phyloP scores from a whole-genome alignment of 2,888 invertebrate genomes.

The Ceraclea dissimilis region DNA sequence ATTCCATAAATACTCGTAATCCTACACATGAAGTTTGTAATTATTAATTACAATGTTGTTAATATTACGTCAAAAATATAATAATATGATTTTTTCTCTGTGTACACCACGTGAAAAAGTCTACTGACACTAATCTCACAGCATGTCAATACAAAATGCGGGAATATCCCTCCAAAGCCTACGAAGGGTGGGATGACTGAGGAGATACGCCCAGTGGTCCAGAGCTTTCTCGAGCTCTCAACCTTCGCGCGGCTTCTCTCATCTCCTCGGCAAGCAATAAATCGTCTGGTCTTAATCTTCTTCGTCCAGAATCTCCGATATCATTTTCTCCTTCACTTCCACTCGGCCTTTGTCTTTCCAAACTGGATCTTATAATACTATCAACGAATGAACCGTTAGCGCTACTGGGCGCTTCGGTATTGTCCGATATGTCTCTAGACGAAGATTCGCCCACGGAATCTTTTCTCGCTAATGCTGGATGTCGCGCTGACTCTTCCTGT shows the following conservation, averaged over 20 bases:
- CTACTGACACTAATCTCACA: background rate
- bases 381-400: slow-evolving; percentile 75
- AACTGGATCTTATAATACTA: slow-evolving; percentile 74
- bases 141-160: background rate
- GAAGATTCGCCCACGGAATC: slow-evolving; percentile 34
- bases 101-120: background rate
- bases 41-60: too few relatives aligned
- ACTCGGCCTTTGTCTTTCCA: slow-evolving; percentile 56
- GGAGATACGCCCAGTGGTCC: slow-evolving; percentile 24
- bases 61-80: background rate
- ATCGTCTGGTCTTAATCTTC: slow-evolving; percentile 21
- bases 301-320: slow-evolving; percentile 11
- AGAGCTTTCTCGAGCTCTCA: slow-evolving; percentile 33
- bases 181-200: slow-evolving; percentile 30
- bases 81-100: background rate
- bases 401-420: slow-evolving; percentile 55
- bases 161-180: background rate
- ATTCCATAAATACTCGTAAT: too few relatives aligned
- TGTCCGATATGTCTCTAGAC: slow-evolving; percentile 48
- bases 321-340: slow-evolving; percentile 44
- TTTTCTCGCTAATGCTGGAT: slow-evolving; percentile 27
- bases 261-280: slow-evolving; percentile 43
- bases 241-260: slow-evolving; percentile 45
- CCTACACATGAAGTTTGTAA: too few relatives aligned
- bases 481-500: slow-evolving; percentile 59